A percentile compares a stretch with the other conserved stretches of the same genome.
Evolutionary conservation across 64 coral and sea anemone genomes (phyloP).

Genomic region (Porites australiensis): DNA sequence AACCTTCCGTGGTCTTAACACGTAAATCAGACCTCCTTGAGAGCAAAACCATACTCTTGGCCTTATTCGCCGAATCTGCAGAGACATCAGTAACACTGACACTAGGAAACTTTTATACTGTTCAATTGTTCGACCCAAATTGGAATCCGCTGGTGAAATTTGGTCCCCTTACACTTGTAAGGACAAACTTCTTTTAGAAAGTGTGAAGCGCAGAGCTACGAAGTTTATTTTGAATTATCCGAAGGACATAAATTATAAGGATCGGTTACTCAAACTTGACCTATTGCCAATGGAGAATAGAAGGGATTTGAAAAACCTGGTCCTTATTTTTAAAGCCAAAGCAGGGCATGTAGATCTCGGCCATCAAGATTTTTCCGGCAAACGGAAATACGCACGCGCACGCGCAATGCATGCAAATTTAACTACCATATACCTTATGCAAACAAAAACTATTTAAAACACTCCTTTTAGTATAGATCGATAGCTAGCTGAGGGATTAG

Average conservation of each 20-base stretch:
- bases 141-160: neutral
- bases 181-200: slow-evolving; percentile 46
- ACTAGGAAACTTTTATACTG: neutral
- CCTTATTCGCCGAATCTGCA: slow-evolving; percentile 37
- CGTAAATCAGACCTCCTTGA: slow-evolving; percentile 61
- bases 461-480: slow-evolving; percentile 11
- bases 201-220: slow-evolving; percentile 28
- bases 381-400: neutral
- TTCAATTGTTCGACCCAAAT: neutral
- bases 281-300: neutral
- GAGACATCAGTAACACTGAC: neutral
- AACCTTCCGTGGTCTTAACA: slow-evolving; percentile 59
- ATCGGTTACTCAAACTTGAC: neutral
- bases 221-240: slow-evolving; percentile 38
- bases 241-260: too few species aligned
- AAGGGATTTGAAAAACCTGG: neutral
- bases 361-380: neutral
- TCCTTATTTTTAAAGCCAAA: slow-evolving; percentile 18
- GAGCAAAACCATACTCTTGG: slow-evolving; percentile 66
- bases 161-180: slow-evolving; percentile 78
- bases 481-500: neutral
- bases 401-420: neutral
- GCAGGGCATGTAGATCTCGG: slow-evolving; percentile 20
- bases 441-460: slow-evolving; percentile 24
- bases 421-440: slow-evolving; percentile 13